Evolutionary conservation across 2,888 invertebrate genomes (phyloP).

Genomic region (Eupeodes luniger): DNA sequence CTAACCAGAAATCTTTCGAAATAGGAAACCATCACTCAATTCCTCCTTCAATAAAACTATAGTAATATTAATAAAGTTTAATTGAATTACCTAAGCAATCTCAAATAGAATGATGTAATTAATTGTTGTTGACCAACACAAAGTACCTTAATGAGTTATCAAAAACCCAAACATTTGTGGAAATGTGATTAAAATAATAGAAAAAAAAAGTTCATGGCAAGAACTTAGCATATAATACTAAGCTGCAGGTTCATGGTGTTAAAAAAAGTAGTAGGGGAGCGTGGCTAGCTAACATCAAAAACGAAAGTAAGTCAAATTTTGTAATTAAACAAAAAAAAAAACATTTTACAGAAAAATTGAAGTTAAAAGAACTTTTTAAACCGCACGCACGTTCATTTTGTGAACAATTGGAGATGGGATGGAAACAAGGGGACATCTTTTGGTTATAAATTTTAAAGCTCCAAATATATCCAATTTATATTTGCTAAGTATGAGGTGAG

Average conservation of each 20-base stretch:
- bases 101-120: constrained; percentile 16
- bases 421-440: not conserved
- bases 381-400: constrained; percentile 39
- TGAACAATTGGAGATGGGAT: not conserved
- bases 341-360: constrained; percentile 12
- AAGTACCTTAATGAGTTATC: not conserved
- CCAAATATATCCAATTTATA: constrained; percentile 70
- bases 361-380: constrained; percentile 35
- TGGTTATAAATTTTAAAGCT: constrained; percentile 56
- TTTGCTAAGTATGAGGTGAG: constrained; percentile 17
- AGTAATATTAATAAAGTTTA: too few species aligned
- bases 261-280: not conserved
- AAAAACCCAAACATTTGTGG: constrained; percentile 48
- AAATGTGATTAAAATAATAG: constrained; percentile 55
- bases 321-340: constrained; percentile 19
- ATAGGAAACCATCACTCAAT: too few species aligned
- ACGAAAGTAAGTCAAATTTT: constrained; percentile 72
- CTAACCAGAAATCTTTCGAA: too few species aligned
- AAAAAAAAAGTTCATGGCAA: constrained; percentile 49
- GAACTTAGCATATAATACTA: constrained; percentile 1
- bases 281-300: constrained; percentile 20
- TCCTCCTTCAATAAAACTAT: too few species aligned
- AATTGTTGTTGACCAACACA: constrained; percentile 28
- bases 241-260: constrained; percentile 18
- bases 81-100: not conserved